phyloP scores from a whole-genome alignment of 2,888 invertebrate genomes.

The Eupithecia centaureata region DNA sequence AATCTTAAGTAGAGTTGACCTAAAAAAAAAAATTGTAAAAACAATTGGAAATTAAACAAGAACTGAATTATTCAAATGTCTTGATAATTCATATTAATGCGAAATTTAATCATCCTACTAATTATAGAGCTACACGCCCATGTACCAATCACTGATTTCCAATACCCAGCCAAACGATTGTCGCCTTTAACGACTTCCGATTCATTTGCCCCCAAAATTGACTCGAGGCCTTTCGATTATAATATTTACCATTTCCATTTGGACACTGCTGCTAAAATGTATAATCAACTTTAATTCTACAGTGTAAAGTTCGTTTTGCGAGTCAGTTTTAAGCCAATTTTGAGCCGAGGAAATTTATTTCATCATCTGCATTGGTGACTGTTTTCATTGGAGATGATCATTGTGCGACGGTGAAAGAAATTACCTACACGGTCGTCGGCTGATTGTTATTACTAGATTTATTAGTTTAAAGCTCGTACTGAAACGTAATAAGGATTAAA shows the following conservation, averaged over 20 bases:
- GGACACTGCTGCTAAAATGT: slow-evolving; percentile 16
- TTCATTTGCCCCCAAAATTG: slow-evolving; percentile 60
- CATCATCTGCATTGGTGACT: slow-evolving; percentile 32
- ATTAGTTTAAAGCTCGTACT: background rate
- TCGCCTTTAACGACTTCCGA: slow-evolving; percentile 54
- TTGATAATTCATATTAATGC: background rate
- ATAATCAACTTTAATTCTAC: slow-evolving; percentile 9
- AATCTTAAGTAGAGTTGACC: too few species aligned
- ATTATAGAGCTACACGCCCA: background rate
- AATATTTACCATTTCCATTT: slow-evolving; percentile 64
- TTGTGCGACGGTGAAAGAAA: slow-evolving; percentile 17
- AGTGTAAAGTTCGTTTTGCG: slow-evolving; percentile 7
- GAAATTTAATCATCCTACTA: background rate
- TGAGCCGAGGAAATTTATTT: slow-evolving; percentile 42
- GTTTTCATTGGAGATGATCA: slow-evolving; percentile 30
- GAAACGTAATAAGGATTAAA: background rate
- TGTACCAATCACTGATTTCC: slow-evolving; percentile 29
- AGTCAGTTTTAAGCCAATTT: slow-evolving; percentile 25
- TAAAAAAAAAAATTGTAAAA: too few species aligned
- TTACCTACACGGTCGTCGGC: slow-evolving; percentile 5
- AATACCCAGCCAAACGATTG: slow-evolving; percentile 37
- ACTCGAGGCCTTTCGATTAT: slow-evolving; percentile 55
- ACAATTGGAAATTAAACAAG: too few species aligned
- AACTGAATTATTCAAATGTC: background rate
- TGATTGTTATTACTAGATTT: slow-evolving; percentile 10